Evolutionary conservation across 2,113 vertebrate genomes (phyloP), one percentile per base, ranked within the genome.

Genomic region (Bos indicus): DNA sequence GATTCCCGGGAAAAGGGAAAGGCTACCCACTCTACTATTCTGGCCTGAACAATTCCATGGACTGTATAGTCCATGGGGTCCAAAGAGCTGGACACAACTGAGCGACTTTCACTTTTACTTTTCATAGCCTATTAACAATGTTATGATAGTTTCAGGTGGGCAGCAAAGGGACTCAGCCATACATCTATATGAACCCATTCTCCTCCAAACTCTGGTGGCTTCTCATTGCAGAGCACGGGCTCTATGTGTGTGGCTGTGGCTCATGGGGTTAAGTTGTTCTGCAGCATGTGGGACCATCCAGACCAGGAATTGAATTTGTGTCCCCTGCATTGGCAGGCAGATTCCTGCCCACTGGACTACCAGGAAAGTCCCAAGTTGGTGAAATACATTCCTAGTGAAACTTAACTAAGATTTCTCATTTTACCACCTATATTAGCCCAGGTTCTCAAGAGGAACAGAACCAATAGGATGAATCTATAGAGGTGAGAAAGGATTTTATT

Each of bases 221-320:
- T 6, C 67, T 74, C 3, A 2, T 13, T 74, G 11, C 36, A 74
- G 36, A 74, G 67, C 0, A 2, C 7, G 67, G 67, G 5, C 36
- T 40, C 21, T 40, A 40, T 1, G 5, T 23, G 2, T 25, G 21
- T 74, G 36, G 36, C 67, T 40, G 21, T 25, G 67, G 1, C 0
- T 3, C 21, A 40, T 1, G 21, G 36, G 21, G 2, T 25, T 40
- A 25, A 40, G 11, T 74, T 40, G 1, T 25, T 74, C 67, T 6
- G 2, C 36, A 74, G 21, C 67, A 74, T 1, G 36, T 25, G 67
- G 67, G 67, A 74, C 36, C 36, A 13, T 1, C 67, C 1, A 0
- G 21, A 40, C 67, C 36, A 13, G 67, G 36, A 40, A 40, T 36
- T 0, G 0, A 74, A 74, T 5, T 2, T 23, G 5, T 23, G 1